Evolutionary conservation across 2,888 invertebrate species (phyloP), one percentile per base, ranked within the genome.

Genomic region (Onthophagus sagittarius): DNA sequence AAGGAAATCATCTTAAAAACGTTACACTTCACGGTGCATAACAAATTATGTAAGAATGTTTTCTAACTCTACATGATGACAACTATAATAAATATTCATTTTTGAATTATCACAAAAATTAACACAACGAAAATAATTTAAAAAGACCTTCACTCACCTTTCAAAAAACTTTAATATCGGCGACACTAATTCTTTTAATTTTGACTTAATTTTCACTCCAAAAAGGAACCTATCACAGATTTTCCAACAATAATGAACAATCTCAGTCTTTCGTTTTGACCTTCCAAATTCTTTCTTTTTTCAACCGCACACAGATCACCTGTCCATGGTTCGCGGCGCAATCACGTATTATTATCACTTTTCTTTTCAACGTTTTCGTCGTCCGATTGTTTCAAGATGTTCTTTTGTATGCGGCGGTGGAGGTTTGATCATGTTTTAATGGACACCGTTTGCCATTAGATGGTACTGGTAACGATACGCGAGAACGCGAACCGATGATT

Each of bases 371-470:
- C 62, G 65, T 31, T 65, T 15, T 65, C 65, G 62, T 53, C 39
- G 7, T 53, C 11, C 11, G 39, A 53, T 9, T 11, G 11, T 11
- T 7, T 53, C 7, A 53, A 11, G 39, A 53, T 11, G 39, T 53
- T 53, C 39, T 2, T 23, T 32, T 67, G 67, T 23, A 15, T 65
- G 31, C 33, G 71, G 23, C 11, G 14, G 11, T 64, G 53, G 62
- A 71, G 70, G 72, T 32, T 72, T 63, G 70, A 65, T 72, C 74
- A 72, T 74, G 72, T 71, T 74, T 72, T 67, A 71, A 9, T 15
- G 65, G 71, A 70, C 70, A 72, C 72, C 70, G 69, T 71, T 72
- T 71, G 69, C 71, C 75, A 70, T 75, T 74, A 71, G 64, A 15
- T 64, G 64, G 15, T 33, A 71, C 65, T 73, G 23, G 23, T 23